phyloP scores from a whole-genome alignment of 1,140 invertebrate species.

The Eubasilissa regina region DNA sequence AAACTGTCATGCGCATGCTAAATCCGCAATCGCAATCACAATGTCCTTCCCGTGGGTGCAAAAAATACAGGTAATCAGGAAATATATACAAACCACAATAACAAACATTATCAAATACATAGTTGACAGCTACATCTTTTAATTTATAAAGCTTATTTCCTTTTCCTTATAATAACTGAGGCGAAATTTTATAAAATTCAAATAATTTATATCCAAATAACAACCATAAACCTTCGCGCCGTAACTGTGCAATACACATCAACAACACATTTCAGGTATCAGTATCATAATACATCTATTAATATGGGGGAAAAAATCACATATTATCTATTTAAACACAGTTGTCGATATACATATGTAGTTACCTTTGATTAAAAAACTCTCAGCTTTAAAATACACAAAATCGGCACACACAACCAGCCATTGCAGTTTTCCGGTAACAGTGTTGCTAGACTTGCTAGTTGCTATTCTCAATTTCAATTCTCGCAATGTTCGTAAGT shows the following conservation, averaged over 20 bases:
- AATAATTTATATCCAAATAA: constrained; percentile 28
- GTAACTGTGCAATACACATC: too few species aligned
- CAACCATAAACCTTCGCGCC: constrained; percentile 39
- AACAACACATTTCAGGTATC: too few species aligned
- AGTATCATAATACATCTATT: constrained; percentile 2
- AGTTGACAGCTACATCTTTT: not conserved
- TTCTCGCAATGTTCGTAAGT: too few species aligned
- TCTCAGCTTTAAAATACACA: constrained; percentile 15
- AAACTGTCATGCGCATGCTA: constrained; percentile 39
- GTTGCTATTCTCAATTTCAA: not conserved
- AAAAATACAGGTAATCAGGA: constrained; percentile 33
- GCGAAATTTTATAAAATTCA: not conserved
- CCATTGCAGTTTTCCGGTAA: constrained; percentile 42
- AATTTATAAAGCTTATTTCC: not conserved
- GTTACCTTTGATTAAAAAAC: constrained; percentile 23
- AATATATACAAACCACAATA: constrained; percentile 6
- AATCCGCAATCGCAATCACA: too few species aligned
- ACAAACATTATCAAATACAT: not conserved
- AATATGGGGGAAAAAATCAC: not conserved
- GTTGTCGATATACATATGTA: constrained; percentile 5
- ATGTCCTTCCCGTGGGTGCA: constrained; percentile 4
- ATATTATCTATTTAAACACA: not conserved
- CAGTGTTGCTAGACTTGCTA: constrained; percentile 22
- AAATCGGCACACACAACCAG: constrained; percentile 27
- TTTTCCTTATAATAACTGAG: too few species aligned